These are phyloP conservation scores for Bombyx mandarina DNA, from an alignment of 1,140 invertebrate genomes.

Conservation along the genomic window DNA sequence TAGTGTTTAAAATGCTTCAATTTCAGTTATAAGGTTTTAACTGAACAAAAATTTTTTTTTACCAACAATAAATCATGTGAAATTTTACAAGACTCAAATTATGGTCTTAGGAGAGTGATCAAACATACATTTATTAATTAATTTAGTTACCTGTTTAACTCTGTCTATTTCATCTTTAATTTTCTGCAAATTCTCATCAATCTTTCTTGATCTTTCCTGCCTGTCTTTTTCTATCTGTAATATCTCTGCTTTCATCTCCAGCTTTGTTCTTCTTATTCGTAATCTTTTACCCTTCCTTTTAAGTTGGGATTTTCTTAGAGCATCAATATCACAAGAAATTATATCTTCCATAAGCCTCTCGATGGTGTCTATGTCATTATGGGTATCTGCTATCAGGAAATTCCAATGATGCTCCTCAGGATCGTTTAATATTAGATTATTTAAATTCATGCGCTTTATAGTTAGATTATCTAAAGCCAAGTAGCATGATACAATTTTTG, in stretches of 20 bases:
- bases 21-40: too few relatives aligned
- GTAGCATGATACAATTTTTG: too few relatives aligned
- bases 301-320: conserved; percentile 61
- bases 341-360: conserved; percentile 50
- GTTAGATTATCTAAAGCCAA: too few relatives aligned
- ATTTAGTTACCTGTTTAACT: conserved; percentile 69
- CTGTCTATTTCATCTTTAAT: conserved; percentile 75
- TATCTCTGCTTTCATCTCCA: conserved; percentile 59
- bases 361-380: conserved; percentile 64
- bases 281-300: conserved; percentile 73
- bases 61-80: too few relatives aligned
- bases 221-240: conserved; percentile 44
- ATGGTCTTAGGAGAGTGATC: too few relatives aligned
- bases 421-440: too few relatives aligned
- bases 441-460: too few relatives aligned
- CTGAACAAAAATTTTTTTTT: too few relatives aligned
- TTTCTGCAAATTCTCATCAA: conserved; percentile 74
- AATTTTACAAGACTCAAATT: too few relatives aligned
- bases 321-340: conserved; percentile 51
- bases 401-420: conserved; percentile 48
- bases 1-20: too few relatives aligned
- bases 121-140: too few relatives aligned
- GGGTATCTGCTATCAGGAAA: conserved; percentile 55
- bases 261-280: conserved; percentile 64
- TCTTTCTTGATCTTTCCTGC: conserved; percentile 67